phyloP scores from a whole-genome alignment of 1,140 invertebrate species.

The Heliconius hermathena region DNA sequence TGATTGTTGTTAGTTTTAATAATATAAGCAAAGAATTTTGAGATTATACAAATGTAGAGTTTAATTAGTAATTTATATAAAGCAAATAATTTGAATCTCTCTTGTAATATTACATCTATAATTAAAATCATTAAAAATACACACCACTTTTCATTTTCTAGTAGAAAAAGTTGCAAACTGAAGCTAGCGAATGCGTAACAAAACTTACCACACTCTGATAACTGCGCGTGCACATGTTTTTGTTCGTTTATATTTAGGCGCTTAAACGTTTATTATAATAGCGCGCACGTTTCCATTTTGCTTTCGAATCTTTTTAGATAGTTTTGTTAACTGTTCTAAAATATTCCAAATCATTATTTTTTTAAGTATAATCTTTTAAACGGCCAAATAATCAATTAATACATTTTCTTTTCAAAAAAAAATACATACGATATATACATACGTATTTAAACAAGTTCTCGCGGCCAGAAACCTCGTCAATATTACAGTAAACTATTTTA shows the following conservation, averaged over 20 bases:
- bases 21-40: neutral
- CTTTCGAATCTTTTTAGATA: slow-evolving; percentile 27
- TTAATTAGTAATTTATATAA: no score
- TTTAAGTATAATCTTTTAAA: no score
- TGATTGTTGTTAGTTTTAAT: neutral
- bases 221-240: slow-evolving; percentile 33
- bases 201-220: slow-evolving; percentile 33
- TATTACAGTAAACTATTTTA: neutral
- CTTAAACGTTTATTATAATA: slow-evolving; percentile 31
- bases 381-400: neutral
- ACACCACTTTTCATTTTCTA: neutral
- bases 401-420: neutral
- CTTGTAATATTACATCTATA: no score
- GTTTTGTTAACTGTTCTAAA: slow-evolving; percentile 14
- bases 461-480: neutral
- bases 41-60: neutral
- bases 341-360: neutral
- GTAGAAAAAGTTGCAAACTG: neutral
- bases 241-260: slow-evolving; percentile 31
- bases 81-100: no score
- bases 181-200: slow-evolving; percentile 18
- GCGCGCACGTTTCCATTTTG: slow-evolving; percentile 20
- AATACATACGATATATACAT: neutral
- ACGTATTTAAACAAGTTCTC: neutral
- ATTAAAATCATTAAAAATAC: neutral